phyloP scores from a whole-genome alignment of 1,140 invertebrate species.

The Drosophila hydei region DNA sequence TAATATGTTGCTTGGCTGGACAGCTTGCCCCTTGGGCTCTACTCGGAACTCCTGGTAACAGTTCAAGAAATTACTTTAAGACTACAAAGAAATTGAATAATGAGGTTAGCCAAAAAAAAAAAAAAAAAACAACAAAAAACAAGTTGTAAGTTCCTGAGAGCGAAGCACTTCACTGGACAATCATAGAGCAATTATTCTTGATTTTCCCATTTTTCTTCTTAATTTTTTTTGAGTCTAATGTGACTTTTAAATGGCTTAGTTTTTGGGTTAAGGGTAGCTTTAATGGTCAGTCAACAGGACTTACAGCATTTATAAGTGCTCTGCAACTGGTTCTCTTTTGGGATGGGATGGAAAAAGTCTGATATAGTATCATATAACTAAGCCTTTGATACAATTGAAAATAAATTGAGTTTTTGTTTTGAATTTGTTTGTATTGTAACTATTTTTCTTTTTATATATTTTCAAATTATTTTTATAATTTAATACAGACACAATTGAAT shows the following conservation, averaged over 20 bases:
- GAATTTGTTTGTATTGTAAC: too few relatives aligned
- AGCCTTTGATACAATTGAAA: too few relatives aligned
- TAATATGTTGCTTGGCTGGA: conserved; percentile 26
- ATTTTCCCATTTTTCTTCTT: not conserved
- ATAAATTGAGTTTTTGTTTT: too few relatives aligned
- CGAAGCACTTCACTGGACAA: conserved; percentile 37
- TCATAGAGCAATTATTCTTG: conserved; percentile 35
- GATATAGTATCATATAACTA: too few relatives aligned
- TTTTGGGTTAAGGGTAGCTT: conserved; percentile 24
- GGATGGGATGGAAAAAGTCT: too few relatives aligned
- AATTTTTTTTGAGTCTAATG: not conserved
- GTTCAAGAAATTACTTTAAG: conserved; percentile 32
- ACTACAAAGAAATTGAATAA: conserved; percentile 51
- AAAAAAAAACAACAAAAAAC: conserved; percentile 1
- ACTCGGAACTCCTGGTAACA: too few relatives aligned
- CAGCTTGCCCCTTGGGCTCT: conserved; percentile 5
- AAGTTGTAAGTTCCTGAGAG: conserved; percentile 36
- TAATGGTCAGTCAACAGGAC: not conserved
- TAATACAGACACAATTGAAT: too few relatives aligned
- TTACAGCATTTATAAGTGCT: conserved; percentile 2
- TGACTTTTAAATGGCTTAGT: conserved; percentile 18
- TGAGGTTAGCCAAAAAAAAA: conserved; percentile 45
- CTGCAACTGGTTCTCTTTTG: not conserved
- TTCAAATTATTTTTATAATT: too few relatives aligned
- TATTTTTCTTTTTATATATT: too few relatives aligned